Evolutionary conservation across 2,113 vertebrate genomes (phyloP).

Genomic region (Anolis sagrei): DNA sequence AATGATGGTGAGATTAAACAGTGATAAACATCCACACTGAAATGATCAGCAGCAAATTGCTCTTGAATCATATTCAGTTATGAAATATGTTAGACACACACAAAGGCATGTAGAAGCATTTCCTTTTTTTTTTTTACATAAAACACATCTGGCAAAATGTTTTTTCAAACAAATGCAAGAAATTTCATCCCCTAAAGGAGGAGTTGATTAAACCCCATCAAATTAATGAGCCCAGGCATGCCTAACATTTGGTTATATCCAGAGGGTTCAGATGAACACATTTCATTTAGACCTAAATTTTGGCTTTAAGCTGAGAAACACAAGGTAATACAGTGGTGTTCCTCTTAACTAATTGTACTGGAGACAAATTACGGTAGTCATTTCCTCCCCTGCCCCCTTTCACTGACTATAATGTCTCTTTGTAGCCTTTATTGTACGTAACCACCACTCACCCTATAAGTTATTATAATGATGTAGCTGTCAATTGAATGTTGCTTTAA

Average conservation of each 20-base stretch:
- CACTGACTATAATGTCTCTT: neutral
- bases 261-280: too few relatives aligned
- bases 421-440: neutral
- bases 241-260: neutral
- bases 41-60: neutral
- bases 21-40: neutral
- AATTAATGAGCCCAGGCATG: neutral
- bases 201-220: neutral
- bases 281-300: neutral
- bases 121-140: neutral
- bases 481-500: neutral
- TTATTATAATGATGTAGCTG: neutral
- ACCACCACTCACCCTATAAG: neutral
- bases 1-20: constrained; percentile 8
- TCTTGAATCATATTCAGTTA: neutral
- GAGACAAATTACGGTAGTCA: neutral
- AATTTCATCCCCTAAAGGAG: neutral
- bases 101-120: neutral
- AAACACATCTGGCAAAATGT: neutral
- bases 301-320: neutral
- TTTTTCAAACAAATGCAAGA: neutral
- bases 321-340: neutral
- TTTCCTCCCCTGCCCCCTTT: neutral
- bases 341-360: neutral
- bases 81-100: neutral